Base-by-base conservation (phyloP, 2,888 invertebrate genomes). In the Halictus ligatus region DNA sequence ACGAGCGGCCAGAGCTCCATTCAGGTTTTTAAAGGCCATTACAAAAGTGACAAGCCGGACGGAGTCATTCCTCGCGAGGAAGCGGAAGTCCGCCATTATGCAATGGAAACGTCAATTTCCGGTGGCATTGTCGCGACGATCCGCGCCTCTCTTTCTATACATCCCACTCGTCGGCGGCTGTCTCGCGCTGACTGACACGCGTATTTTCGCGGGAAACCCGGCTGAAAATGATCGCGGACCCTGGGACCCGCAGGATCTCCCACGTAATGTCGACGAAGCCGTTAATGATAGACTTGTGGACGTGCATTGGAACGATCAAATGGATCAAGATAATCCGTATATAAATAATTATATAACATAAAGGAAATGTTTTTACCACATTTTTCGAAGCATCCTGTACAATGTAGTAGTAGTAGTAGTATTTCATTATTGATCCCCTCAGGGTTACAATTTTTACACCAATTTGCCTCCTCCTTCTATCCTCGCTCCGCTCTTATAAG, bases 31-130 rank as follows among this genome's bases (percentile, higher is more conserved):
- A 89, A 91, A 89, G 91, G 90, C 90, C 88, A 90, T 92, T 92
- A 91, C 88, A 90, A 92, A 91, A 90, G 91, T 91, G 92, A 91
- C 91, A 89, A 92, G 89, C 91, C 91, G 92, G 91, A 92, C 90
- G 91, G 87, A 91, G 91, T 92, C 91, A 92, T 92, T 92, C 89
- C 91, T 93, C 89, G 91, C 91, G 91, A 92, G 92, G 92, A 93
- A 94, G 91, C 94, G 94, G 93, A 93, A 94, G 93, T 91, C 78
- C 89, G 90, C 92, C 91, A 94, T 94, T 94, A 94, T 92, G 93
- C 93, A 94, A 94, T 94, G 92, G 92, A 94, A 94, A 94, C 93
- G 94, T 93, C 93, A 93, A 94, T 94, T 90, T 90, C 91, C 91
- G 91, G 88, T 84, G 88, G 87, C 83, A 91, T 91, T 91, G 91